Percentiles rank a stretch among this genome's conserved stretches.
Evolutionary conservation across 1,140 invertebrate species (phyloP).

Genomic region (Antheraea mylitta): DNA sequence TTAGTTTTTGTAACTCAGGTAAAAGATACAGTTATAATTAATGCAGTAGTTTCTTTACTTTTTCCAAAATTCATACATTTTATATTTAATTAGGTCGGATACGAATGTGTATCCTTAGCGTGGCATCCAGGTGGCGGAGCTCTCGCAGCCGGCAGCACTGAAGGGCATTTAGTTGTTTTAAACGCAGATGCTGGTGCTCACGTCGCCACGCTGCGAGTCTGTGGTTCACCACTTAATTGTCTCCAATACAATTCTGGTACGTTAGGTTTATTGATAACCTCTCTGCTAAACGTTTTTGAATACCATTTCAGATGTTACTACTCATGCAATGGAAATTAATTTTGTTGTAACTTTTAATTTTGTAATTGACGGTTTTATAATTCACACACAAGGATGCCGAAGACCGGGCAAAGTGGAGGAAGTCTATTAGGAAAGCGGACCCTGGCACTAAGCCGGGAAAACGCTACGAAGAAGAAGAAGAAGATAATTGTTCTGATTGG

Average conservation of each 20-base stretch:
- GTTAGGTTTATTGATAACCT: conserved; percentile 16
- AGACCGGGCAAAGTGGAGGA: too few species aligned
- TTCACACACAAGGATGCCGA: too few species aligned
- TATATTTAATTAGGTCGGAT: conserved; percentile 80
- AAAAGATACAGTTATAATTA: conserved; percentile 15
- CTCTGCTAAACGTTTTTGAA: too few species aligned
- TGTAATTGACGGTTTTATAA: too few species aligned
- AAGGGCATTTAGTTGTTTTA: conserved; percentile 91
- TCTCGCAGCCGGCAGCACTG: conserved; percentile 92
- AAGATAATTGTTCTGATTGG: too few species aligned
- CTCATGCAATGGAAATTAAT: too few species aligned
- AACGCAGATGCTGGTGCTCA: conserved; percentile 90
- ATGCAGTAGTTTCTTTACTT: too few species aligned
- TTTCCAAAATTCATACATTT: not conserved
- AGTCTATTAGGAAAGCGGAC: too few species aligned
- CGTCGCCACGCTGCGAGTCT: conserved; percentile 90
- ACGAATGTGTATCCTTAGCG: conserved; percentile 89
- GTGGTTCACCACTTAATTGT: conserved; percentile 90
- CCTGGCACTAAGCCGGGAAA: too few species aligned
- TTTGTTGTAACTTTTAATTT: too few species aligned
- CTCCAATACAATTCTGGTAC: conserved; percentile 92
- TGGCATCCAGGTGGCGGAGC: conserved; percentile 93
- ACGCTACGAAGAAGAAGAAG: too few species aligned
- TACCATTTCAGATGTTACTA: too few species aligned
- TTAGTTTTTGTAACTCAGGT: conserved; percentile 94